Evolutionary conservation across 2,888 invertebrate species (phyloP).

Genomic region (Melinaea menophilus): DNA sequence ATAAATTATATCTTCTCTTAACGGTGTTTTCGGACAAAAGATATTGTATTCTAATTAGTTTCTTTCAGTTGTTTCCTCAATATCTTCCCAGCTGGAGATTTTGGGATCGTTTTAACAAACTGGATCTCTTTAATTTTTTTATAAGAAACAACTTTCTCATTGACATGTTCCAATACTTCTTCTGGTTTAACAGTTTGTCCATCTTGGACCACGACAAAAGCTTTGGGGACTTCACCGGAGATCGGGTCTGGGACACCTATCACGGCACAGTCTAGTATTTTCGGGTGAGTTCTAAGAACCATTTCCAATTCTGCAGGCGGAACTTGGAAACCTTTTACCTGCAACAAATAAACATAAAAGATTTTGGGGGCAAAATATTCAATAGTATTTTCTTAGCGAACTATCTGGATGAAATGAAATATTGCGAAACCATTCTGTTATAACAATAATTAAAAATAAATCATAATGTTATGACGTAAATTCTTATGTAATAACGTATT

Average conservation of each 20-base stretch:
- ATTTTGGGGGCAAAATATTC: too few relatives aligned
- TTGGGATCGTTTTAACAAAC: constrained; percentile 83
- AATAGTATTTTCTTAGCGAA: too few relatives aligned
- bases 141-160: constrained; percentile 83
- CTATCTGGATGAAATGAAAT: too few relatives aligned
- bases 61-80: constrained; percentile 79
- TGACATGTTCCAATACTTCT: constrained; percentile 81
- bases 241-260: constrained; percentile 84
- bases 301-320: constrained; percentile 93
- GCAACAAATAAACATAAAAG: constrained; percentile 22
- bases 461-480: too few relatives aligned
- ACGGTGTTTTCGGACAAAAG: too few relatives aligned
- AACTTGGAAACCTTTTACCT: constrained; percentile 86
- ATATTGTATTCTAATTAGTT: too few relatives aligned
- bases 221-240: constrained; percentile 88
- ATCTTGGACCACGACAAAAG: constrained; percentile 80
- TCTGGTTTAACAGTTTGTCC: constrained; percentile 64
- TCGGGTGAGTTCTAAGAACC: constrained; percentile 83
- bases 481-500: too few relatives aligned
- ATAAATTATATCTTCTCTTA: too few relatives aligned
- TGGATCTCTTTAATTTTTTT: constrained; percentile 84
- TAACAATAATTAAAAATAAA: too few relatives aligned
- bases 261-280: constrained; percentile 89
- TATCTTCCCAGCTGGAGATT: constrained; percentile 87
- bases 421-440: too few relatives aligned